Percentiles rank a stretch among this genome's conserved stretches.
Evolutionary conservation across 2,888 invertebrate genomes (phyloP).

Genomic region (Nephrotoma guestfalica): DNA sequence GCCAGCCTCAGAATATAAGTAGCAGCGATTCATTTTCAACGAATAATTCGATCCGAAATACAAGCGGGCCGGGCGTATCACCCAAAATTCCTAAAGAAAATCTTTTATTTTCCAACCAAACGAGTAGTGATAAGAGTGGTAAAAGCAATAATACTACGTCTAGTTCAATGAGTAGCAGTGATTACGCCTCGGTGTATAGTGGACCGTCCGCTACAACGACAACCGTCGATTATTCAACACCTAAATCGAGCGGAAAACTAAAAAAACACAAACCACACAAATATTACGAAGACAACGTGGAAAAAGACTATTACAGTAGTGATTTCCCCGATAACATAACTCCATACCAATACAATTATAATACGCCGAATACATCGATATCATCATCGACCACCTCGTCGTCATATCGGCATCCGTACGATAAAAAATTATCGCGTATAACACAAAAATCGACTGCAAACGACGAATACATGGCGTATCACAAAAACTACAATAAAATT

Average conservation of each 20-base stretch:
- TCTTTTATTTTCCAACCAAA: not conserved
- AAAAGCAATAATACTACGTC: slow-evolving; percentile 19
- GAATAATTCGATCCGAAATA: not conserved
- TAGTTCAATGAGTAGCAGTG: slow-evolving; percentile 31
- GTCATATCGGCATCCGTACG: not conserved
- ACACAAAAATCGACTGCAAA: not conserved
- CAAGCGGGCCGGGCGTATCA: not conserved
- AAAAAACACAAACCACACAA: not conserved
- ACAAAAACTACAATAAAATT: not conserved
- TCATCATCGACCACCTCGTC: not conserved
- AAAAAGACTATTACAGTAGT: not conserved
- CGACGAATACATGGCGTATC: not conserved
- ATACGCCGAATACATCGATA: not conserved
- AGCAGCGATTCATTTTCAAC: slow-evolving; percentile 7
- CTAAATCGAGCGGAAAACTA: not conserved
- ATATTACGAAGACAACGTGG: not conserved
- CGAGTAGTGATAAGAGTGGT: slow-evolving; percentile 16
- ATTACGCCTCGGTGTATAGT: slow-evolving; percentile 32
- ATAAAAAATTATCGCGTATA: not conserved
- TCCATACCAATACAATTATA: not conserved
- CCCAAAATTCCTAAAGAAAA: not conserved
- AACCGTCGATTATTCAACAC: not conserved
- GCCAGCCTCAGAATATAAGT: not conserved
- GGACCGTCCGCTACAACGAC: slow-evolving; percentile 17
- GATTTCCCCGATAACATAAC: not conserved